phyloP scores from a whole-genome alignment of 2,113 vertebrate species.

The Podarcis muralis region DNA sequence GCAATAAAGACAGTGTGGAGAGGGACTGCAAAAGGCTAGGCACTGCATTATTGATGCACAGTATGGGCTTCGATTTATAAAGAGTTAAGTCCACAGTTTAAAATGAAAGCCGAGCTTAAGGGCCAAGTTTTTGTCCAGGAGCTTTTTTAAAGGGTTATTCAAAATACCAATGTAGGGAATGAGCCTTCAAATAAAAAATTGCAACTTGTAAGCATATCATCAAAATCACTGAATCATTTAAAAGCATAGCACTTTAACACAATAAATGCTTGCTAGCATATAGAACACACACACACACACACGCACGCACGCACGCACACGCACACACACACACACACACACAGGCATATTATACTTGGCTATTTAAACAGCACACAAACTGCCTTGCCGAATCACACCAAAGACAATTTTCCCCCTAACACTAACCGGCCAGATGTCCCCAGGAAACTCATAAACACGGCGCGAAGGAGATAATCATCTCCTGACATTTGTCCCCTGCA shows the following conservation, averaged over 20 bases:
- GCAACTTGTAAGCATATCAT: background rate
- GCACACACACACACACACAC: too few relatives aligned
- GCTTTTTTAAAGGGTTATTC: background rate
- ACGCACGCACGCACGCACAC: too few relatives aligned
- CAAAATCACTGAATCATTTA: background rate
- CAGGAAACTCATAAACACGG: background rate
- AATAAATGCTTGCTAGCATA: background rate
- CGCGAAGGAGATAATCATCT: background rate
- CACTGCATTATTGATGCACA: constrained; percentile 49
- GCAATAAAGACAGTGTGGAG: constrained; percentile 55
- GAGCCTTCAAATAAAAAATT: background rate
- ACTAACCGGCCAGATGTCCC: background rate
- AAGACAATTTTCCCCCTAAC: background rate
- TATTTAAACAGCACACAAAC: background rate
- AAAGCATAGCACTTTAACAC: background rate
- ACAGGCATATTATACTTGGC: background rate
- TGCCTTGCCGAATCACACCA: background rate
- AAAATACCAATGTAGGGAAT: background rate
- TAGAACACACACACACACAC: background rate
- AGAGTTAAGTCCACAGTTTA: constrained; percentile 57
- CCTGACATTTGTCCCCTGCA: background rate
- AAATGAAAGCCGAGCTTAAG: constrained; percentile 22
- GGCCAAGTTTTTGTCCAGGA: constrained; percentile 7
- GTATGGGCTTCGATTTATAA: constrained; percentile 55
- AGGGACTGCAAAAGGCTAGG: constrained; percentile 62